Conservation (phyloP, 30 jellyfish, hydroid and myxozoan genomes). For the Rhopilema esculentum region DNA sequence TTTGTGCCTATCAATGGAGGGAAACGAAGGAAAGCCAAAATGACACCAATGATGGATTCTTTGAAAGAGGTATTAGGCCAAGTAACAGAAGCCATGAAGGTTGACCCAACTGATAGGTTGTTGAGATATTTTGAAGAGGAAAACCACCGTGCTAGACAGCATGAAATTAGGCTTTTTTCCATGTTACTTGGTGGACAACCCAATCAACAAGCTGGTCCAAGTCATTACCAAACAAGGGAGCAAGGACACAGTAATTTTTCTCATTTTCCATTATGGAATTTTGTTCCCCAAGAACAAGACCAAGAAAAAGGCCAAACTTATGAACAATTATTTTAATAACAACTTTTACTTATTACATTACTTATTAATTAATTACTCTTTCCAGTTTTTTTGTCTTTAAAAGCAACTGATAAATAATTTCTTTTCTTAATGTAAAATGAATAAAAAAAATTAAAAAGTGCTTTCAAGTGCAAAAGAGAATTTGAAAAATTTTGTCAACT, state of each 20-base stretch:
- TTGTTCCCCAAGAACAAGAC: not conserved
- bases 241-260: not conserved
- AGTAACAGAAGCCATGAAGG: conserved; percentile 13
- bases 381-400: not conserved
- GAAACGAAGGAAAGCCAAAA: conserved; percentile 3
- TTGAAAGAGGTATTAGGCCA: conserved; percentile 8
- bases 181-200: conserved; percentile 33
- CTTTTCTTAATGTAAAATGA: not conserved
- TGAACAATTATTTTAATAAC: not conserved
- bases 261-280: not conserved
- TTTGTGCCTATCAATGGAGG: conserved; percentile 53
- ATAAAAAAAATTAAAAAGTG: not conserved
- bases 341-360: not conserved
- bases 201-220: conserved; percentile 27
- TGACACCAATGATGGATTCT: not conserved
- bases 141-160: conserved; percentile 34
- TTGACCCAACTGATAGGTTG: conserved; percentile 49
- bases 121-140: conserved; percentile 15
- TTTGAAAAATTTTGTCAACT: not conserved
- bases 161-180: conserved; percentile 36
- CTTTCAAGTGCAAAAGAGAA: not conserved
- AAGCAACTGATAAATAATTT: not conserved
- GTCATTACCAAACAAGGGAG: conserved; percentile 27
- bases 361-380: not conserved
- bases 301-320: not conserved